A percentile compares a stretch with the other conserved stretches of the same genome.
phyloP scores from a whole-genome alignment of 2,113 vertebrate genomes.

The Oriolus oriolus region DNA sequence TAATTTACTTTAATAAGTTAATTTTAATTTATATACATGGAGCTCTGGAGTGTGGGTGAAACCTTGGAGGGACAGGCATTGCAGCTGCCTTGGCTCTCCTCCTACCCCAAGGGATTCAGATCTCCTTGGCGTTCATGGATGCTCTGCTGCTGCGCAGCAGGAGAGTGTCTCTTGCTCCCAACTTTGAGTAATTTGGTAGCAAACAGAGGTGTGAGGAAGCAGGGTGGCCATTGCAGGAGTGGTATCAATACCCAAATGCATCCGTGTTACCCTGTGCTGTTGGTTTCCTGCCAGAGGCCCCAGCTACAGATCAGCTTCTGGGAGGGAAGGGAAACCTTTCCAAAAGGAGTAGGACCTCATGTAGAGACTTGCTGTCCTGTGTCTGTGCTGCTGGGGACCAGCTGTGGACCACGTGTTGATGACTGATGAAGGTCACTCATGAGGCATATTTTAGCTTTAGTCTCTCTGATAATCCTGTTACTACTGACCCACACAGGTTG shows the following conservation, averaged over 20 bases:
- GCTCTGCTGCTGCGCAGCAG: not conserved
- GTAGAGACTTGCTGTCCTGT: not conserved
- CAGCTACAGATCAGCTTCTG: not conserved
- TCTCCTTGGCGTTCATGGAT: not conserved
- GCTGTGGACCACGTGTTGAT: accelerated
- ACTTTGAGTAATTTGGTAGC: accelerated
- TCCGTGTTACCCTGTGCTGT: not conserved
- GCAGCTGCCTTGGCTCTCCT: not conserved
- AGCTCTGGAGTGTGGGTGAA: not conserved
- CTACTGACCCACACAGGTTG: not conserved
- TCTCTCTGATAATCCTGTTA: not conserved
- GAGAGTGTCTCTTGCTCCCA: not conserved
- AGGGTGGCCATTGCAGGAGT: not conserved
- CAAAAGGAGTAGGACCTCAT: not conserved
- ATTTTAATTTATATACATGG: conserved; percentile 16
- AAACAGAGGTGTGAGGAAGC: not conserved
- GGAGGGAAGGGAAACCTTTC: not conserved
- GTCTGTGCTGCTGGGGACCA: not conserved
- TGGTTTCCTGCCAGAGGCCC: not conserved
- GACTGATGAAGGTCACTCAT: not conserved
- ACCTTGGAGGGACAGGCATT: not conserved
- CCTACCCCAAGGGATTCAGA: not conserved
- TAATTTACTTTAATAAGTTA: not conserved
- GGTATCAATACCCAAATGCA: not conserved
- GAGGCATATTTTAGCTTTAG: not conserved